phyloP scores from a whole-genome alignment of 2,888 invertebrate species.

The Taphrorychus bicolor region DNA sequence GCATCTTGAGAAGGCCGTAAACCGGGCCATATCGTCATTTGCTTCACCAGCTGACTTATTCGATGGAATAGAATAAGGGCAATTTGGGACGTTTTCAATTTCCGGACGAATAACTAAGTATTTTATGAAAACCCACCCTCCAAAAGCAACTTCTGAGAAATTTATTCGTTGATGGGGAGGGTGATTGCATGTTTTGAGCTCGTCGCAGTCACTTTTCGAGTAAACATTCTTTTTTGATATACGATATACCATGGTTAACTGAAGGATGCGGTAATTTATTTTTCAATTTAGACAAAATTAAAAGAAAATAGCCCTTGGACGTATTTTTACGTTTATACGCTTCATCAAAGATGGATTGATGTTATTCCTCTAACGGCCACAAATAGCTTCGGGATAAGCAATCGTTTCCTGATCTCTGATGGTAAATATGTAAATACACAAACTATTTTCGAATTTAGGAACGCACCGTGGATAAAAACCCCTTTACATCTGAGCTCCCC shows the following conservation, averaged over 20 bases:
- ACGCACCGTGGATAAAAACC: constrained; percentile 5
- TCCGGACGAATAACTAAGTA: not conserved
- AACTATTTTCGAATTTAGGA: constrained; percentile 4
- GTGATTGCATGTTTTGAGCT: no score
- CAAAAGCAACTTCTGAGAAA: no score
- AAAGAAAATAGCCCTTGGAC: constrained; percentile 31
- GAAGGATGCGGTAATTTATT: constrained; percentile 34
- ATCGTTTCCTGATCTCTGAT: not conserved
- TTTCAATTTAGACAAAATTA: constrained; percentile 38
- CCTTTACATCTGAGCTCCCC: constrained; percentile 5
- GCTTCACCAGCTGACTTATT: constrained; percentile 36
- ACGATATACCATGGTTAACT: no score
- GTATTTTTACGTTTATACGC: not conserved
- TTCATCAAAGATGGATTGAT: not conserved
- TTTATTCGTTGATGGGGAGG: no score
- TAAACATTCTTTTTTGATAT: no score
- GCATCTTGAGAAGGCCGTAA: constrained; percentile 46
- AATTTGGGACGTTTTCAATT: constrained; percentile 25
- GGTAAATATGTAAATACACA: not conserved
- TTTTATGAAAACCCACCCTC: not conserved
- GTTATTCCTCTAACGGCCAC: no score
- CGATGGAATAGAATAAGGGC: constrained; percentile 21
- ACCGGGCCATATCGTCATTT: constrained; percentile 36
- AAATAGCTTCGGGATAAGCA: not conserved
- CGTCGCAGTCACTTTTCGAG: no score